Base-by-base conservation (phyloP, 1,140 invertebrate genomes). In the Drosophila equinoxialis region DNA sequence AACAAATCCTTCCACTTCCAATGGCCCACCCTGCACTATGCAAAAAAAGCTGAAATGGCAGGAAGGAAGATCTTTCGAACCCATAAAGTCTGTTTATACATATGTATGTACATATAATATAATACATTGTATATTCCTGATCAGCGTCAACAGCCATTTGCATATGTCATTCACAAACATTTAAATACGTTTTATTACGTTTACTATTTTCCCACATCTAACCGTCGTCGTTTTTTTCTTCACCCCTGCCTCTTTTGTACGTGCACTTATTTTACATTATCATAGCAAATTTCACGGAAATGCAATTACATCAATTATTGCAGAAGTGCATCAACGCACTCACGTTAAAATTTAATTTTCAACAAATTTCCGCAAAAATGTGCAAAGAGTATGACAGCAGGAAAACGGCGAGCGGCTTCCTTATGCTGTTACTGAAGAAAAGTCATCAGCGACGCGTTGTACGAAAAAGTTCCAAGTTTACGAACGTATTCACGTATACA, bases 331-430 rank as follows among this genome's bases (percentile, higher is more conserved):
- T 66, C 74, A 30, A 77, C 59, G 74, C 74, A 77, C 79, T 81
- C 71, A 68, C 74, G 68, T 58, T 71, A 59, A 73, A 86, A 86
- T 71, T 79, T 70, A 65, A 71, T 79, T 86, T 78, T 77, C 57
- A 86, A 74, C 74, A 77, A 82, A 85, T 87, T 87, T 81, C 70
- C 55, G 79, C 79, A 61, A 42, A 65, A 76, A 81, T 78, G 71
- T 65, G 63, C 71, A 80, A 63, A 72, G 61, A 54, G 42, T 76
- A 64, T 55, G 71, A 37, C 39, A 59, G 65, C 54, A 69, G 42
- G 39, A 55, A 11, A 48, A 20, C 33, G n/a, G 6, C 3, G 68
- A 60, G 45, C 39, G 14, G 20, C 33, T 37, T 59, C 57, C 60
- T 42, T 39, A 39, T 30, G 30, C 30, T 30, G 17, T 23, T 74